These are phyloP conservation scores for Plestiodon gilberti DNA, from an alignment of 2,113 vertebrate genomes.

Conservation along the genomic window DNA sequence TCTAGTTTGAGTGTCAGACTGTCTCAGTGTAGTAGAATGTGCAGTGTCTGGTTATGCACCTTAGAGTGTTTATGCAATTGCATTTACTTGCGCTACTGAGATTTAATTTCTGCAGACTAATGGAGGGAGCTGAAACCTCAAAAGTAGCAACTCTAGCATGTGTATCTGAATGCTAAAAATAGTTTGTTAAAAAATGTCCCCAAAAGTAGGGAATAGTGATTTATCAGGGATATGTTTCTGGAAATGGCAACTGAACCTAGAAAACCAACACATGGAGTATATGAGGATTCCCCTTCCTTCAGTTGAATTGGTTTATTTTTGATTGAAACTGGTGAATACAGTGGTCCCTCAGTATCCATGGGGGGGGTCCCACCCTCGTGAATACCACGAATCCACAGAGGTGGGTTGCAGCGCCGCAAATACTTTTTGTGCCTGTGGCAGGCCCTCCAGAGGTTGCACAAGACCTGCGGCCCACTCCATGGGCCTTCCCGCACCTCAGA, in stretches of 20 bases:
- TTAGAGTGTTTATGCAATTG: neutral
- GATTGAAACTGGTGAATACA: conserved; percentile 6
- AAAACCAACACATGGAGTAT: neutral
- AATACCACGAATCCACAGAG: too few species aligned
- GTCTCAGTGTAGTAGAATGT: too few species aligned
- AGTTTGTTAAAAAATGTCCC: neutral
- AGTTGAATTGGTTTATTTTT: conserved; percentile 52
- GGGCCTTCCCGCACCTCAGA: too few species aligned
- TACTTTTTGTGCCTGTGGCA: too few species aligned
- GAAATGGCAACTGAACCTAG: neutral
- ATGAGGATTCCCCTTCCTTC: neutral
- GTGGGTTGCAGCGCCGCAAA: too few species aligned
- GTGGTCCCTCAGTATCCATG: too few species aligned
- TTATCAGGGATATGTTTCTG: neutral
- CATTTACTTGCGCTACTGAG: neutral
- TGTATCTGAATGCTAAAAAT: neutral
- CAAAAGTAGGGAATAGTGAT: neutral
- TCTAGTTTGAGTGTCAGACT: too few species aligned
- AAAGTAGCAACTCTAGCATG: neutral
- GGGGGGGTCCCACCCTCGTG: too few species aligned
- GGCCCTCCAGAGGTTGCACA: too few species aligned
- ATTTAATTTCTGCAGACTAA: neutral
- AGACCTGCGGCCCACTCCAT: too few species aligned
- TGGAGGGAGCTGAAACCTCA: neutral
- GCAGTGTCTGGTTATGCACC: too few species aligned